Conservation (phyloP, 2,113 vertebrate genomes). For the Pongo pygmaeus region DNA sequence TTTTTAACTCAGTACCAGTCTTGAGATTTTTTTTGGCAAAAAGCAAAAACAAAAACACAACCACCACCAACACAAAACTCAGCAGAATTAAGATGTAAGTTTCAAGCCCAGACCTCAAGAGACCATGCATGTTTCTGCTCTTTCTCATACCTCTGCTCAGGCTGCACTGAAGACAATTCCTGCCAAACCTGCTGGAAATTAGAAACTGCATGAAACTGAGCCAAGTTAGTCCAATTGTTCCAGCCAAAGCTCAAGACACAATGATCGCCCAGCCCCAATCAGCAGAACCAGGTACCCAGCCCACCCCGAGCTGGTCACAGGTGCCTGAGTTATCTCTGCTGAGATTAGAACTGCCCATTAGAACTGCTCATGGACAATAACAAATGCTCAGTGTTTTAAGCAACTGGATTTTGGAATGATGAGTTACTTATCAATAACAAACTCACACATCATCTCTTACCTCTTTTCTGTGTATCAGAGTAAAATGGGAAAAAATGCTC, state of each 20-base stretch:
- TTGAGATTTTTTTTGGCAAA: not conserved
- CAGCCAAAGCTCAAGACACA: accelerated
- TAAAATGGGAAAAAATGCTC: not conserved
- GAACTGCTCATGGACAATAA: too few species aligned
- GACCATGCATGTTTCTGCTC: not conserved
- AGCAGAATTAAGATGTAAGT: not conserved
- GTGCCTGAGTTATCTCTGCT: not conserved
- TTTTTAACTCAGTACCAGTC: not conserved
- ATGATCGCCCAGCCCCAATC: not conserved
- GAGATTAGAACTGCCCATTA: not conserved
- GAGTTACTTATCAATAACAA: not conserved
- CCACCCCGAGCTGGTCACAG: accelerated
- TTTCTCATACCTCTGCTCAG: not conserved
- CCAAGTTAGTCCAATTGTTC: not conserved
- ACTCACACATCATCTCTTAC: not conserved
- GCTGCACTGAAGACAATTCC: not conserved
- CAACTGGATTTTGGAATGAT: not conserved
- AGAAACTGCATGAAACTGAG: not conserved
- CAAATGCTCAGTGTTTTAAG: not conserved
- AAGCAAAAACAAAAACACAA: not conserved
- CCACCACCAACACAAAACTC: not conserved
- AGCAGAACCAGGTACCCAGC: accelerated
- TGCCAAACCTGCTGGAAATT: not conserved
- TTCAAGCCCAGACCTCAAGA: too few species aligned
- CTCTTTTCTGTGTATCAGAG: not conserved